These are phyloP conservation scores for Penaeus monodon DNA, from an alignment of 2,888 invertebrate genomes.

Conservation along the genomic window DNA sequence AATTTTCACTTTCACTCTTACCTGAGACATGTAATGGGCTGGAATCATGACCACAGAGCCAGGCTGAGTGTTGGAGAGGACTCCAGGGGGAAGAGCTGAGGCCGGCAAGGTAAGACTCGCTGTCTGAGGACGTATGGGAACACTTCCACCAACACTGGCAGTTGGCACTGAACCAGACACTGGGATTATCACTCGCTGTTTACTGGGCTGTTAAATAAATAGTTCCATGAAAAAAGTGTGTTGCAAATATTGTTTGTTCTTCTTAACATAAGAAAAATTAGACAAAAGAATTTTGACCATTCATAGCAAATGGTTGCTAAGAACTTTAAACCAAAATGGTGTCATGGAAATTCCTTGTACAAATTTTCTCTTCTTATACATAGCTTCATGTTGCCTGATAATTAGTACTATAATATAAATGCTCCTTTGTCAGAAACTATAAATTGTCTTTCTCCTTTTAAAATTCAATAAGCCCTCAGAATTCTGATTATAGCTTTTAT, in stretches of 20 bases:
- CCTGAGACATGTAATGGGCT: conserved; percentile 63
- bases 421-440: no score
- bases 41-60: conserved; percentile 64
- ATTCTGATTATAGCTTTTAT: no score
- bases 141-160: conserved; percentile 36
- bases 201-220: conserved; percentile 31
- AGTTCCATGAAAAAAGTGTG: background rate
- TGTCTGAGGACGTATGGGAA: conserved; percentile 53
- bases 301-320: no score
- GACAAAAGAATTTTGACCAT: no score
- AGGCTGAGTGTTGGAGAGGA: conserved; percentile 60
- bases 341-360: no score
- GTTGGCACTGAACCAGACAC: conserved; percentile 42
- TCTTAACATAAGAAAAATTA: background rate
- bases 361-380: no score
- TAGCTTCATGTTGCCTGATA: no score
- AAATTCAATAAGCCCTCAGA: no score
- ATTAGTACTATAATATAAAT: no score
- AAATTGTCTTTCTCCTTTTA: no score
- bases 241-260: background rate
- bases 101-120: conserved; percentile 54
- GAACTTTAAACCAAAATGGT: no score
- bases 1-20: background rate
- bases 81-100: conserved; percentile 60
- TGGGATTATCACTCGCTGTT: conserved; percentile 60